A percentile compares a stretch with the other conserved stretches of the same genome.
Conservation (phyloP, 1,140 invertebrate species). For the Drosophila cardini region DNA sequence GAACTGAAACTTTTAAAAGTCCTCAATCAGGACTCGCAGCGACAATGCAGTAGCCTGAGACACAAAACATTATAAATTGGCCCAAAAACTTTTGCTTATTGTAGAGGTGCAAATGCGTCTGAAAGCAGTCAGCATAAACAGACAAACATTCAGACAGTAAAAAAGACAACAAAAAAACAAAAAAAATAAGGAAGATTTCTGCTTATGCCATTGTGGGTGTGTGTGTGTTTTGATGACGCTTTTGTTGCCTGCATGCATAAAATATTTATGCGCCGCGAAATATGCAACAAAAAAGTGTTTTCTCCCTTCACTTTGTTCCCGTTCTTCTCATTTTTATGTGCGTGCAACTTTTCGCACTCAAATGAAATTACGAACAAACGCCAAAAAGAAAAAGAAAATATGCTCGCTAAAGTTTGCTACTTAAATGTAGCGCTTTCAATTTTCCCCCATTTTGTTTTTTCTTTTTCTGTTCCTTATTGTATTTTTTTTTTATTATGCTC, state of each 20-base stretch:
- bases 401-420: slow-evolving; percentile 67
- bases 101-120: slow-evolving; percentile 70
- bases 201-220: slow-evolving; percentile 60
- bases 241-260: slow-evolving; percentile 79
- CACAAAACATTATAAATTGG: slow-evolving; percentile 61
- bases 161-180: slow-evolving; percentile 38
- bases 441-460: slow-evolving; percentile 7
- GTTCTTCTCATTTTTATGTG: slow-evolving; percentile 46
- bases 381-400: slow-evolving; percentile 30
- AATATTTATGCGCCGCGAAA: slow-evolving; percentile 79
- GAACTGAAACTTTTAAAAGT: slow-evolving; percentile 48
- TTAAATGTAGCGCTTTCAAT: slow-evolving; percentile 73
- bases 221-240: slow-evolving; percentile 58
- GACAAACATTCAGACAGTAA: background rate
- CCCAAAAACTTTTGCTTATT: slow-evolving; percentile 62
- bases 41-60: slow-evolving; percentile 34
- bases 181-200: slow-evolving; percentile 19
- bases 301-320: slow-evolving; percentile 31
- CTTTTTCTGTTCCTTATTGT: slow-evolving; percentile 6
- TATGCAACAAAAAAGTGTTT: slow-evolving; percentile 70
- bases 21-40: slow-evolving; percentile 33
- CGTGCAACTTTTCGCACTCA: slow-evolving; percentile 82
- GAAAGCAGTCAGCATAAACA: slow-evolving; percentile 20
- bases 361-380: slow-evolving; percentile 72
- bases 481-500: slow-evolving; percentile 65